Percentiles rank a stretch among this genome's conserved stretches.
Conservation (phyloP, 2,113 vertebrate species). For the Urocynchramus pylzowi region DNA sequence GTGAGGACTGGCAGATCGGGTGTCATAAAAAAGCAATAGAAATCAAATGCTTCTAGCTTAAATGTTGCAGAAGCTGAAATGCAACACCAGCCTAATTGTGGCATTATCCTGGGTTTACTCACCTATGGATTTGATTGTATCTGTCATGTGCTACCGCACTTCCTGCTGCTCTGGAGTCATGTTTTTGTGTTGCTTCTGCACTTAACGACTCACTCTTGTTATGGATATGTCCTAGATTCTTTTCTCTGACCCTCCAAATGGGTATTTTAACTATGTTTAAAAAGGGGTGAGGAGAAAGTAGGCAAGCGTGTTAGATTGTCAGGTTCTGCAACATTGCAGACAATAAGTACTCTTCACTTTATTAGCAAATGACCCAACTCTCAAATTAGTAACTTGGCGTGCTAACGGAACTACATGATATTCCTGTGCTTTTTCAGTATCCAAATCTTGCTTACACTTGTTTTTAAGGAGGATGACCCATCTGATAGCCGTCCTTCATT, state of each 20-base stretch:
- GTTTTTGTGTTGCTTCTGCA: not conserved
- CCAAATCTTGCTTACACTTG: not conserved
- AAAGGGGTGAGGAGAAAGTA: constrained; percentile 28
- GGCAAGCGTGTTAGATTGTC: not conserved
- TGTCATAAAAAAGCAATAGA: not conserved
- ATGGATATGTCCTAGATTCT: constrained; percentile 33
- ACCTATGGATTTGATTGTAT: not conserved
- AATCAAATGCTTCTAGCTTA: not conserved
- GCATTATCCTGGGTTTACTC: not conserved
- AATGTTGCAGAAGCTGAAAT: not conserved
- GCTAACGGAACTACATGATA: not conserved
- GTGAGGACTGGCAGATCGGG: not conserved
- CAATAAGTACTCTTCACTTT: not conserved
- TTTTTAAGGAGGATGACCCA: not conserved
- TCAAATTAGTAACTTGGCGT: not conserved
- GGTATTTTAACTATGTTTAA: not conserved
- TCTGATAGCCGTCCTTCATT: not conserved
- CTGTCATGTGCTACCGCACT: not conserved
- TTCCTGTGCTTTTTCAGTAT: not conserved
- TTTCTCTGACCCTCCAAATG: not conserved
- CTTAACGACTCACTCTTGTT: not conserved
- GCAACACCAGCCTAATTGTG: not conserved
- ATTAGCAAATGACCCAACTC: not conserved
- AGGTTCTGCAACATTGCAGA: constrained; percentile 3
- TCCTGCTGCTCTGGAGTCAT: constrained; percentile 7